These are phyloP conservation scores for Paradisaea rubra DNA, from an alignment of 2,113 vertebrate species.

Conservation along the genomic window DNA sequence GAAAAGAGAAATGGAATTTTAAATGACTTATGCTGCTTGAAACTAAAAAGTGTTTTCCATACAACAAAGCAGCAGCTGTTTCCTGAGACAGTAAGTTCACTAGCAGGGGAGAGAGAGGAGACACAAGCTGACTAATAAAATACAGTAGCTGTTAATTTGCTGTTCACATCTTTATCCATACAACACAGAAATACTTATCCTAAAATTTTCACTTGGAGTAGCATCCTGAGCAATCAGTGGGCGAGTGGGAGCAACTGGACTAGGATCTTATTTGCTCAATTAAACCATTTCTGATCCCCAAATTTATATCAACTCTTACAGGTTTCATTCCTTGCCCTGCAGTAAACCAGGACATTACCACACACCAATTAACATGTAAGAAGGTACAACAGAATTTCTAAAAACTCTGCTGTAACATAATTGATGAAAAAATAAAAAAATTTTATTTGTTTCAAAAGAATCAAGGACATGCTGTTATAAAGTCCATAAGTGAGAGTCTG, in stretches of 20 bases:
- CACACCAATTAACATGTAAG: not conserved
- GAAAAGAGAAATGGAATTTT: not conserved
- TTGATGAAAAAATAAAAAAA: not conserved
- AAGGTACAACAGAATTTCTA: not conserved
- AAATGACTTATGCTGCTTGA: not conserved
- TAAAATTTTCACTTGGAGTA: not conserved
- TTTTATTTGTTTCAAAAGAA: not conserved
- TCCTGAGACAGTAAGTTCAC: not conserved
- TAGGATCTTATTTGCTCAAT: not conserved
- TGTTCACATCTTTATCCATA: not conserved
- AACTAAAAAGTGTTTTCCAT: not conserved
- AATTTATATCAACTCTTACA: not conserved
- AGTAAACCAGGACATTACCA: not conserved
- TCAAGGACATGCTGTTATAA: not conserved
- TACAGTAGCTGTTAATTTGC: not conserved
- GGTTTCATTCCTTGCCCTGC: not conserved
- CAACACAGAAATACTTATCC: not conserved
- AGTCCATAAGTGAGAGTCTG: not conserved
- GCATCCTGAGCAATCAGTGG: not conserved
- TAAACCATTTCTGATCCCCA: not conserved
- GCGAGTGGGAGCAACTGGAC: accelerated
- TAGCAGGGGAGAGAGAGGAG: not conserved
- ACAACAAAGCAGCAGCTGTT: not conserved
- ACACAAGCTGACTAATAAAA: not conserved
- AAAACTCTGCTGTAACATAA: not conserved